Base-by-base conservation (phyloP, 1,140 invertebrate genomes). In the Telenomus remus region DNA sequence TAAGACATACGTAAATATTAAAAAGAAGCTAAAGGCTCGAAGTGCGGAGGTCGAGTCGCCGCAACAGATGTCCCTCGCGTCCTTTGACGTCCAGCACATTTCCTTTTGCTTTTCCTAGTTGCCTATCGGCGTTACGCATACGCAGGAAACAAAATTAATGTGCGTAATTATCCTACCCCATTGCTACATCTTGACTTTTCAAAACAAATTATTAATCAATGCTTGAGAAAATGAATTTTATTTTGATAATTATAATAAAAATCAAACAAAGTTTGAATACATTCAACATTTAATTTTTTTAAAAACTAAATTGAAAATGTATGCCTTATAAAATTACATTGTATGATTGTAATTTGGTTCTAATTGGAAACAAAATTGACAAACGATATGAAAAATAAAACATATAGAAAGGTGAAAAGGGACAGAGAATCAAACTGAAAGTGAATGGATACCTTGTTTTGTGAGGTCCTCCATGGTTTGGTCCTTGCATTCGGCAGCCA, bases 381-480 rank as follows among this genome's bases (percentile, higher is more conserved):
- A 43, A 39, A 16, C 19, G 16, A 48, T 35, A 12, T 13, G 14
- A 39, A 1, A 19, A 48, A 15, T 3, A 49, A n/a, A 13, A 19
- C 9, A 60, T 13, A 48, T 0, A 4, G 14, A n/a, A 27, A 44
- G 7, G 49, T 16, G 63, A 77, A 77, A 69, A 69, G 19, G n/a
- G 19, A 27, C 19, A 50, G 35, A 55, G 27, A n/a, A 48, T 53
- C 6, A 6, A 15, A 2, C 5, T 37, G 7, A 37, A 37, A n/a
- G 16, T 59, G 11, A 64, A 35, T 14, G 72, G 66, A 13, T 83
- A 91, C 90, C 90, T 89, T 87, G 85, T 77, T 89, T 91, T n/a
- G 94, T 95, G 81, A 96, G 92, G 85, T 96, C 94, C 82, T 97
- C 95, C 91, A 96, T 95, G 6, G 94, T 95, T 55, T 92, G 92